Evolutionary conservation across 2,797 vertebrate genomes (phyloP).

Genomic region (Antennarius maculatus): DNA sequence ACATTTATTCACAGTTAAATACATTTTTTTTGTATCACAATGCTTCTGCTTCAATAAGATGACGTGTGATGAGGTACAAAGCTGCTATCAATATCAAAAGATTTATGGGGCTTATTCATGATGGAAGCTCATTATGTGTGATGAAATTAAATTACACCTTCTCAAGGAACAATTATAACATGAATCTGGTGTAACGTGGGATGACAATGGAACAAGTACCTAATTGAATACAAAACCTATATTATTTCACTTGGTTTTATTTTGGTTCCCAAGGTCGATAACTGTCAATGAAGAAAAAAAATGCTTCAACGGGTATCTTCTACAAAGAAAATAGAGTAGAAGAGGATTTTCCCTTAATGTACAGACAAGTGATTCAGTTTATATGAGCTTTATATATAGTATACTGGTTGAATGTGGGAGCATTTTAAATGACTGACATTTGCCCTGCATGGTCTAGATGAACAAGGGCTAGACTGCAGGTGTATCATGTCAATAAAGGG

Average conservation of each 20-base stretch:
- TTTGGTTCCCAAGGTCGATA: constrained; percentile 28
- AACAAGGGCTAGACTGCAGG: background rate
- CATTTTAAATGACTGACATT: no score
- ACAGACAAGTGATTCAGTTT: constrained; percentile 38
- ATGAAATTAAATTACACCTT: constrained; percentile 46
- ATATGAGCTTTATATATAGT: constrained; percentile 30
- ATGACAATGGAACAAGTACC: constrained; percentile 30
- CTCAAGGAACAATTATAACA: constrained; percentile 26
- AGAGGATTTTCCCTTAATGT: constrained; percentile 30
- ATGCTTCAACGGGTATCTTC: constrained; percentile 29
- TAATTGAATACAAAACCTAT: constrained; percentile 49
- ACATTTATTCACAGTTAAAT: background rate
- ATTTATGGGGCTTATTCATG: constrained; percentile 25
- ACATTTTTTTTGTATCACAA: constrained; percentile 1
- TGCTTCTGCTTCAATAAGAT: constrained; percentile 7
- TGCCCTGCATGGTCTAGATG: background rate
- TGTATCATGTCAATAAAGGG: background rate
- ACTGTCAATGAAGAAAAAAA: constrained; percentile 35
- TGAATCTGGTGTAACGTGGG: constrained; percentile 8
- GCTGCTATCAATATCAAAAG: constrained; percentile 7
- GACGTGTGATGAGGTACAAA: constrained; percentile 2
- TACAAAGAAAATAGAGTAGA: constrained; percentile 26
- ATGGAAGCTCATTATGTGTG: constrained; percentile 27
- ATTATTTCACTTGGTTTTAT: constrained; percentile 42
- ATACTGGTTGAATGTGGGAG: constrained; percentile 37